These are phyloP conservation scores for Dicycla oo DNA, from an alignment of 2,888 invertebrate genomes.

Conservation along the genomic window DNA sequence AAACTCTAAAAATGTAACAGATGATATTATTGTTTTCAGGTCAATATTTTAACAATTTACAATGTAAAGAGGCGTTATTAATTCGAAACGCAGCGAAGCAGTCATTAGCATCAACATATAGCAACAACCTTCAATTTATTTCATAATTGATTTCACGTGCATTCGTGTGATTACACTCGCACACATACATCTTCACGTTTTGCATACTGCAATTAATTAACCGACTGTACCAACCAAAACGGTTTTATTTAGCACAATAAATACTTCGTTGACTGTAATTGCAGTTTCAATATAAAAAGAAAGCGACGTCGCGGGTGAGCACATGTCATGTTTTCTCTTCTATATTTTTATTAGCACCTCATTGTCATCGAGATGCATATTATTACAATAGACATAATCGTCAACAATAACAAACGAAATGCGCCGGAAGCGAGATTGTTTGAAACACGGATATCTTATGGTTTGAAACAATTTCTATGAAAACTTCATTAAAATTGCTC, in stretches of 20 bases:
- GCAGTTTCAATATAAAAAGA: conserved; percentile 63
- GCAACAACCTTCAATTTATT: conserved; percentile 54
- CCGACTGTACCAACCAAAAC: conserved; percentile 1
- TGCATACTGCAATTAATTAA: conserved; percentile 52
- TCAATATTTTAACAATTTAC: conserved; percentile 6
- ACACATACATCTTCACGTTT: conserved; percentile 39
- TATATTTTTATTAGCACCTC: conserved; percentile 38
- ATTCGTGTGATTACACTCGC: conserved; percentile 16
- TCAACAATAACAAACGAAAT: conserved; percentile 18
- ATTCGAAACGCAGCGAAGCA: conserved; percentile 20
- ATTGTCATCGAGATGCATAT: conserved; percentile 34
- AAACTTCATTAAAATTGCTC: too few species aligned
- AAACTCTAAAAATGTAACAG: neutral
- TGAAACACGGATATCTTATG: too few species aligned
- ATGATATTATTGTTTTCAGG: neutral
- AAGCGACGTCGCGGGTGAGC: conserved; percentile 61
- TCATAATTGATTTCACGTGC: conserved; percentile 52
- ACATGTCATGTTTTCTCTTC: conserved; percentile 29
- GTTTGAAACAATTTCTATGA: too few species aligned
- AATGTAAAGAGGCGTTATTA: conserved; percentile 19
- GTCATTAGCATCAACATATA: conserved; percentile 47
- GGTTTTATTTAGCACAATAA: conserved; percentile 44
- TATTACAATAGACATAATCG: conserved; percentile 23
- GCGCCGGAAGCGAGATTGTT: neutral
- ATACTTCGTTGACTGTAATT: conserved; percentile 63